Conservation (phyloP, 53 echinoderm and acorn worm genomes). For the Luidia sarsii region DNA sequence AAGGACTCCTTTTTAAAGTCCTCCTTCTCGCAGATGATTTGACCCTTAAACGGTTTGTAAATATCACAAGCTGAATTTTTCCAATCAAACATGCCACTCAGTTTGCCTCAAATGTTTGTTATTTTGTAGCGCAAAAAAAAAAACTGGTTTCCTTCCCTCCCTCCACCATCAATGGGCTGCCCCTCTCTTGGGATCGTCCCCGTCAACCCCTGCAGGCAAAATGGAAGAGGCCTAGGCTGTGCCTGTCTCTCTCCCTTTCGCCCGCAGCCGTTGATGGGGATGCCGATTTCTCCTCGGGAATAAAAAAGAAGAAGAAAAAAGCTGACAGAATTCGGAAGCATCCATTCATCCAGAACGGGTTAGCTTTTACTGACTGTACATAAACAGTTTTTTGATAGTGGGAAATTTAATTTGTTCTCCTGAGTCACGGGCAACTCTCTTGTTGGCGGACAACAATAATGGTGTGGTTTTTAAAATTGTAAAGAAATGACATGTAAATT, state of each 20-base stretch:
- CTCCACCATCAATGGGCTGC: too few species aligned
- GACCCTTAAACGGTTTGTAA: too few species aligned
- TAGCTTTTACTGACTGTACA: conserved; percentile 33
- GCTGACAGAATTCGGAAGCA: conserved; percentile 8
- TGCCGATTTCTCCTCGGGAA: neutral
- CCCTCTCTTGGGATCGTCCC: conserved; percentile 40
- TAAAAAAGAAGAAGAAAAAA: neutral
- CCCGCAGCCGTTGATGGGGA: conserved; percentile 39
- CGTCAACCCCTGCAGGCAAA: conserved; percentile 60
- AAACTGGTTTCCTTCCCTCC: too few species aligned
- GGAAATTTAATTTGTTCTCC: neutral
- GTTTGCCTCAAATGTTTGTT: too few species aligned
- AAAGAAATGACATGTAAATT: conserved; percentile 52
- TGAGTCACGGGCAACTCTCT: neutral
- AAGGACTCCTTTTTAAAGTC: too few species aligned
- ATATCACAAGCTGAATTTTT: too few species aligned
- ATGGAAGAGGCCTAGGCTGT: conserved; percentile 90
- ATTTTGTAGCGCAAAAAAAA: too few species aligned
- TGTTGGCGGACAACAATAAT: neutral
- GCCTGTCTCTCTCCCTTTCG: conserved; percentile 78
- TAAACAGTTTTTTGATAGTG: conserved; percentile 40
- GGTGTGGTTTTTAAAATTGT: conserved; percentile 48
- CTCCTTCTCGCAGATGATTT: too few species aligned
- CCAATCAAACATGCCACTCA: too few species aligned
- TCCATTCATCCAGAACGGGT: neutral